phyloP scores from a whole-genome alignment of 2,797 vertebrate genomes.

The Limnodromus scolopaceus region DNA sequence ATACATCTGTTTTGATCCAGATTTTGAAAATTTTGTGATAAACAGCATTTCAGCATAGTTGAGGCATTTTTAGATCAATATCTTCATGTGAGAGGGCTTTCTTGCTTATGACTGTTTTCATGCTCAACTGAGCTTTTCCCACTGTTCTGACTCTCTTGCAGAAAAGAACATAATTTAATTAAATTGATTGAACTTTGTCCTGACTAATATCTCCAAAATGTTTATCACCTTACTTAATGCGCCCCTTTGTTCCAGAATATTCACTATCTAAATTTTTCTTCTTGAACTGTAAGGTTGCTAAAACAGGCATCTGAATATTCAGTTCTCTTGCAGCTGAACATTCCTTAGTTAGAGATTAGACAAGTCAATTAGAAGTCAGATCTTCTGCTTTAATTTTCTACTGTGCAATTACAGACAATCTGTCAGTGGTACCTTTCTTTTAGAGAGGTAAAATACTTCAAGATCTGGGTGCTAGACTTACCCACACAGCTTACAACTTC shows the following conservation, averaged over 20 bases:
- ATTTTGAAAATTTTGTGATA: not conserved
- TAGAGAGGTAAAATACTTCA: not conserved
- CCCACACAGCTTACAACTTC: not conserved
- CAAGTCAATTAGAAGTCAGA: not conserved
- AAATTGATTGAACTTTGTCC: not conserved
- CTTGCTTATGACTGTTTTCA: not conserved
- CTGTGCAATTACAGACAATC: not conserved
- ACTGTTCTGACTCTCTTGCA: not conserved
- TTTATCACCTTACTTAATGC: not conserved
- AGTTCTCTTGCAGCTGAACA: not conserved
- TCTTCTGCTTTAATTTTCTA: not conserved
- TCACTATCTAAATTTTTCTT: not conserved
- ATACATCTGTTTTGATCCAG: slow-evolving; percentile 10
- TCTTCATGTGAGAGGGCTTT: not conserved
- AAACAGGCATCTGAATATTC: not conserved
- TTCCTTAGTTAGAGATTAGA: not conserved
- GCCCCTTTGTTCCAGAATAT: not conserved
- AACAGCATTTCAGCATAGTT: not conserved
- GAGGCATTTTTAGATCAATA: not conserved
- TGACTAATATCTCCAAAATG: not conserved
- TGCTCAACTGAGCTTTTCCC: not conserved
- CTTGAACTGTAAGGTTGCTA: not conserved
- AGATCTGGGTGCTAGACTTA: not conserved
- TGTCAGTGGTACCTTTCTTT: not conserved
- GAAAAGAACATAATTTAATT: not conserved